A percentile compares a stretch with the other conserved stretches of the same genome.
Conservation (phyloP, 2,113 vertebrate genomes). For the Damaliscus lunatus region DNA sequence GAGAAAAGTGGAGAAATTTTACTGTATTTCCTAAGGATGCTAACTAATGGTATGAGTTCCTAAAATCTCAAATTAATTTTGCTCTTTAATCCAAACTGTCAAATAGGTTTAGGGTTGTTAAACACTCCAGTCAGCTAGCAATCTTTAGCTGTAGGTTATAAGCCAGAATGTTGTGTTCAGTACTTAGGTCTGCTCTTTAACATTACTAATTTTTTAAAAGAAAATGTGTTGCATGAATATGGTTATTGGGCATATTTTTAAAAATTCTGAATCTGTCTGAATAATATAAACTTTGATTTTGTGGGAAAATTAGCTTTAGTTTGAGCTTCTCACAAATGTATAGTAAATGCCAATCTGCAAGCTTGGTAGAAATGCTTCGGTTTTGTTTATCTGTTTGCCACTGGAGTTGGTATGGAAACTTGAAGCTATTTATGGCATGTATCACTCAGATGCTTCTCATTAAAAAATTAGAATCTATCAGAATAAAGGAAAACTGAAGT, state of each 20-base stretch:
- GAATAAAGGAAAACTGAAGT: neutral
- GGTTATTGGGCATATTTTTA: constrained; percentile 57
- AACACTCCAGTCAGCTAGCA: neutral
- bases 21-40: neutral
- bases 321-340: constrained; percentile 71
- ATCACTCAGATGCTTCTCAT: constrained; percentile 58
- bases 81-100: neutral
- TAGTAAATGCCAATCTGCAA: constrained; percentile 63
- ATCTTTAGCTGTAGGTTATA: constrained; percentile 2
- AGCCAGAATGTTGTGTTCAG: constrained; percentile 37
- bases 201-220: constrained; percentile 61
- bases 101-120: neutral
- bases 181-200: constrained; percentile 66
- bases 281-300: constrained; percentile 69
- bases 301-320: neutral
- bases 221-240: constrained; percentile 55
- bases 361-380: neutral
- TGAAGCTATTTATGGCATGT: constrained; percentile 32
- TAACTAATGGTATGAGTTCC: neutral
- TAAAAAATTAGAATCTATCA: constrained; percentile 41
- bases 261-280: constrained; percentile 57
- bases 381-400: constrained; percentile 33
- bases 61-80: neutral
- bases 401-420: neutral
- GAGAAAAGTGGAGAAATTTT: constrained; percentile 1